Base-by-base conservation (phyloP, 2,888 invertebrate species). In the Drosophila recens region DNA sequence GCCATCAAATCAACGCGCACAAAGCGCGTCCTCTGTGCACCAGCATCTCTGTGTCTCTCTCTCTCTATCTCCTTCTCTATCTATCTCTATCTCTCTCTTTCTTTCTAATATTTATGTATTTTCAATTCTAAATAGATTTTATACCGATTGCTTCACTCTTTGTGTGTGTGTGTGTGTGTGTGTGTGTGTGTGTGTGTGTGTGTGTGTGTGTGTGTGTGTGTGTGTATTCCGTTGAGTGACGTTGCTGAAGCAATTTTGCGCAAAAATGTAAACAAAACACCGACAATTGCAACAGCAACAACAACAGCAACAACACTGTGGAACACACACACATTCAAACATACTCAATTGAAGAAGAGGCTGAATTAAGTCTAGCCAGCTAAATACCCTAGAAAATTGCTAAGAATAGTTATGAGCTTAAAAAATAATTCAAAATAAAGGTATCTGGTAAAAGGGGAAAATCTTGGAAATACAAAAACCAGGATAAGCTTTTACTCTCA, bases 211-310 rank as follows among this genome's bases (percentile, higher is more conserved):
- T 72, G 69, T 72, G 52, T 59, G 63, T 64, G 42, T 72, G 72
- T 72, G 72, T 72, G 58, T 65, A 58, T 64, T 46, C 30, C 40
- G 64, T 51, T 71, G 84, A 89, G 72, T 83, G 75, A 80, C 81
- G 87, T 83, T 61, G 66, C 75, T 69, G 72, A 69, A 70, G 81
- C 73, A 68, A 66, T 89, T 79, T 89, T 62, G 75, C 75, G 54
- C 67, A 72, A 53, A 67, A 76, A 80, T 63, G 80, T 86, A 84
- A 87, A 89, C 81, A 87, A 79, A 72, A 75, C 30, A 49, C 62
- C 46, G 49, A 64, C 72, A 82, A 67, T 63, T 59, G 67, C 66
- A 48, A 62, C 75, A 58, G 61, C 82, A 80, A 46, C 59, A 57
- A 15, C 51, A 54, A 27, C 48, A 67, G 23, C 49, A 72, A 42